phyloP scores from a whole-genome alignment of 1,140 invertebrate genomes.

The Apis cerana region DNA sequence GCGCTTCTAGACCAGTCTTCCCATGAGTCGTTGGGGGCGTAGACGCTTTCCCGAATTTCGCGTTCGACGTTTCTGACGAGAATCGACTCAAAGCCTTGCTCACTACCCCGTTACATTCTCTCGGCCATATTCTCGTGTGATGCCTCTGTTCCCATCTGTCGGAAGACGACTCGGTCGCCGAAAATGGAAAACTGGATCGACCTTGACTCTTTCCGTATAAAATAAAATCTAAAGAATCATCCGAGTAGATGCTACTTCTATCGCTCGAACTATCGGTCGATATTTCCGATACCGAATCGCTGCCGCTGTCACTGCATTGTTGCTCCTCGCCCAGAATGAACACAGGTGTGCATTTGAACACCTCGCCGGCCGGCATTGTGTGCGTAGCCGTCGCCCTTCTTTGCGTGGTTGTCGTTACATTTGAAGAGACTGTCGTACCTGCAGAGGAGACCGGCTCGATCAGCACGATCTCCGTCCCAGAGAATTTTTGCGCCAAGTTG shows the following conservation, averaged over 20 bases:
- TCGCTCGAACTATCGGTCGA: constrained; percentile 83
- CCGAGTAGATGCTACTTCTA: constrained; percentile 82
- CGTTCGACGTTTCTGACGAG: constrained; percentile 62
- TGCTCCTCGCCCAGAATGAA: constrained; percentile 81
- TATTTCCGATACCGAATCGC: constrained; percentile 82
- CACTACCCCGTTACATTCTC: constrained; percentile 80
- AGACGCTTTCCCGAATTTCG: constrained; percentile 34
- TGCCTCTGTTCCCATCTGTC: constrained; percentile 73
- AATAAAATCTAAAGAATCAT: constrained; percentile 81
- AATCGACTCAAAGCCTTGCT: constrained; percentile 81
- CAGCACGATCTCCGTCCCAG: constrained; percentile 75
- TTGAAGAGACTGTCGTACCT: neutral
- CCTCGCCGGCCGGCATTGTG: constrained; percentile 79
- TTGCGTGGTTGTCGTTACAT: constrained; percentile 35
- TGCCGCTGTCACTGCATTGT: constrained; percentile 81
- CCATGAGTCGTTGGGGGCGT: constrained; percentile 52
- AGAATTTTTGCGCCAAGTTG: constrained; percentile 78
- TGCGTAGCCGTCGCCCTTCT: constrained; percentile 78
- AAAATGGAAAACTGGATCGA: constrained; percentile 76
- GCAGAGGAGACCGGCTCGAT: constrained; percentile 65
- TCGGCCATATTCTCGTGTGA: constrained; percentile 75
- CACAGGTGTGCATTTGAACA: constrained; percentile 81
- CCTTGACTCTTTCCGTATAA: constrained; percentile 77
- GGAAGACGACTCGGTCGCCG: constrained; percentile 64
- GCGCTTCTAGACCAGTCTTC: constrained; percentile 74